phyloP scores from a whole-genome alignment of 2,888 invertebrate species.

The Sussaba pulchella region DNA sequence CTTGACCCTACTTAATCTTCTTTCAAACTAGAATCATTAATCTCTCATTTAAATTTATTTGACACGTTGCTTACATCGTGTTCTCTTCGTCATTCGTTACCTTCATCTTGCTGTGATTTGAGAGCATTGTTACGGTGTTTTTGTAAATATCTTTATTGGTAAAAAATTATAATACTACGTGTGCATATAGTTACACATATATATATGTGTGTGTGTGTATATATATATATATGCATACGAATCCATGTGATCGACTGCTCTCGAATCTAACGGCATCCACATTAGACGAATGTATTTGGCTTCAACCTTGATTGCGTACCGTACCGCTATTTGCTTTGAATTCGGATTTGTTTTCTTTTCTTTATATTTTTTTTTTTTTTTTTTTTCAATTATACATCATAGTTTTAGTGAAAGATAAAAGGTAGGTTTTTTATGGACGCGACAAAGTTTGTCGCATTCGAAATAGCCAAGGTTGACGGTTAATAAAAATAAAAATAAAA shows the following conservation, averaged over 20 bases:
- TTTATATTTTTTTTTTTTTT: no score
- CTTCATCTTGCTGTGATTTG: conserved; percentile 56
- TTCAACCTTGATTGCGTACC: conserved; percentile 84
- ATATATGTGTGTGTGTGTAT: no score
- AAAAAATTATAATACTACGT: neutral
- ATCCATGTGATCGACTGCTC: no score
- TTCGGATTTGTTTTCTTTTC: conserved; percentile 83
- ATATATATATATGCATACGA: no score
- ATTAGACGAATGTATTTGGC: conserved; percentile 82
- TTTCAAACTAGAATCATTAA: neutral
- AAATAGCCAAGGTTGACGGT: conserved; percentile 36
- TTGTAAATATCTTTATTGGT: neutral
- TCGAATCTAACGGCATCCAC: conserved; percentile 63
- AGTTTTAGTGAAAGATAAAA: conserved; percentile 81
- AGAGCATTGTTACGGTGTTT: conserved; percentile 34
- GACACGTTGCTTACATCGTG: conserved; percentile 56
- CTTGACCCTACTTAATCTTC: conserved; percentile 50
- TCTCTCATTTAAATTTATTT: conserved; percentile 13
- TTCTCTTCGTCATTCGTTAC: conserved; percentile 63
- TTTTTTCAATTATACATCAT: no score
- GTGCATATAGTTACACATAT: no score
- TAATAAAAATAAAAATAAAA: neutral
- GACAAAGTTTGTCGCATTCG: conserved; percentile 49
- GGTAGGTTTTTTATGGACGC: conserved; percentile 78
- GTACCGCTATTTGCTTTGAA: conserved; percentile 84